Conservation (phyloP, 2,888 invertebrate species). For the Maniola hyperantus region DNA sequence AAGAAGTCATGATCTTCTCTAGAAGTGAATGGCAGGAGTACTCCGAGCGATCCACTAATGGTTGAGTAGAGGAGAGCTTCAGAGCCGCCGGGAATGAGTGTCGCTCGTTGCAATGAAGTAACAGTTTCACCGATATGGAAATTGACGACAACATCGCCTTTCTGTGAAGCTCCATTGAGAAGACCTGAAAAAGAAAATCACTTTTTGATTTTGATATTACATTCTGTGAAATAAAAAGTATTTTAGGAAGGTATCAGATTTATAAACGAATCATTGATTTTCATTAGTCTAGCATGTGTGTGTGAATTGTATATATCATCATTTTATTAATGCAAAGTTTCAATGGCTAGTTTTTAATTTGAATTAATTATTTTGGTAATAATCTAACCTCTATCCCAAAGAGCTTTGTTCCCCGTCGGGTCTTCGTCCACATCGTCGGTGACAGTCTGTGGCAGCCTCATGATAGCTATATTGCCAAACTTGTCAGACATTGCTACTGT, state of each 20-base stretch:
- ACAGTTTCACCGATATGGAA: constrained; percentile 98
- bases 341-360: neutral
- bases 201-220: neutral
- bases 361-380: neutral
- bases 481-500: constrained; percentile 98
- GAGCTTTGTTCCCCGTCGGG: constrained; percentile 98
- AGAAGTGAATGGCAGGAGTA: constrained; percentile 96
- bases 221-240: neutral
- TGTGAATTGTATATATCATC: constrained; percentile 51
- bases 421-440: constrained; percentile 99
- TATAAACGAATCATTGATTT: constrained; percentile 65
- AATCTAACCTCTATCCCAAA: constrained; percentile 91
- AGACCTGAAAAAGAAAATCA: constrained; percentile 84
- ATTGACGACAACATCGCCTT: constrained; percentile 95
- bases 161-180: constrained; percentile 98
- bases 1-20: constrained; percentile 99
- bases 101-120: constrained; percentile 97
- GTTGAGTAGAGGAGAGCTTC: constrained; percentile 98
- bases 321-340: constrained; percentile 20
- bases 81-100: constrained; percentile 98
- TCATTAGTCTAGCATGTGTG: constrained; percentile 83
- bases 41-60: constrained; percentile 96
- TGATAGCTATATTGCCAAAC: constrained; percentile 97
- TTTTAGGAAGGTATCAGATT: constrained; percentile 50
- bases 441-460: constrained; percentile 94